Evolutionary conservation across 2,797 vertebrate species (phyloP), one percentile per base, ranked within the genome.

Genomic region (Miichthys miiuy): DNA sequence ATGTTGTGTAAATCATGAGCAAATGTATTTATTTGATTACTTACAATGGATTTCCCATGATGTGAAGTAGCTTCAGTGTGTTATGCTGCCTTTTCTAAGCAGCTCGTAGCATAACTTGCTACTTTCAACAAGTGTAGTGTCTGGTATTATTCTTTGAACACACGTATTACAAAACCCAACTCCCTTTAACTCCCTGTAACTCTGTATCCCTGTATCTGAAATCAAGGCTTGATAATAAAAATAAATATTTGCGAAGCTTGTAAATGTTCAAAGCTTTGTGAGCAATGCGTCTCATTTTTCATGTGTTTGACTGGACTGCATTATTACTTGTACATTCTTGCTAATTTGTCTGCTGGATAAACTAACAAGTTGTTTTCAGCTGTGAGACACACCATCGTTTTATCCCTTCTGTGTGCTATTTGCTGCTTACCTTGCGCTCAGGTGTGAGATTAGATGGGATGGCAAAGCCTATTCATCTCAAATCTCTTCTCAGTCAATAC

Each of bases 401-500:
- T 13, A 64, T 87, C 57, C 81, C 77, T 62, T 8, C 18, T 0
- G 23, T 52, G 72, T 23, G 50, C 46, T 65, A 42, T 66, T 67
- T 70, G 62, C 50, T 75, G 77, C 86, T 90, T 89, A 69, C 70
- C 65, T 69, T 70, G 63, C 67, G 71, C 65, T 84, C 79, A 84
- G 82, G 70, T 87, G 66, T 72, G 75, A 2, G 51, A 87, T 84
- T 83, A 81, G 48, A 48, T 41, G 42, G n/a, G 56, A 70, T 77
- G 42, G 66, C 76, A 47, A 67, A 79, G 41, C 17, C 55, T 65
- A 66, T 82, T 86, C 66, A 82, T 54, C 81, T 72, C 50, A 73
- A 72, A 84, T 86, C 64, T 80, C 57, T 68, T 75, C 66, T 64
- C 72, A 72, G 74, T 83, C 85, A 88, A 79, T 83, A 80, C 14